Percentiles rank a stretch among this genome's conserved stretches.
These are phyloP conservation scores for Callyntrura guangdongensis DNA, from an alignment of 2,888 invertebrate genomes.

Conservation along the genomic window DNA sequence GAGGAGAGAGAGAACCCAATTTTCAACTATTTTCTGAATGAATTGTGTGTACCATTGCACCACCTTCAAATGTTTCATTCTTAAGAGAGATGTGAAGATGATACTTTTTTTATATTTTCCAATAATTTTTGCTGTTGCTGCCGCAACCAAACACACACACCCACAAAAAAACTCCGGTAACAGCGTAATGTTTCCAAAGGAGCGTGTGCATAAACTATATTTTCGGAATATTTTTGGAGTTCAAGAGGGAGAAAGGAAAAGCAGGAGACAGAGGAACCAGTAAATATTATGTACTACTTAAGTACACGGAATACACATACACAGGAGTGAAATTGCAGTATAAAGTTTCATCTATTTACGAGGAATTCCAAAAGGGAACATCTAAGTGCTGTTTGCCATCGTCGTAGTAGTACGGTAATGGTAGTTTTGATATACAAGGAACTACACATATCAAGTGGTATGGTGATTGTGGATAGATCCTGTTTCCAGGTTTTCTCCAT, in stretches of 20 bases:
- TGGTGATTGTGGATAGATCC: slow-evolving; percentile 50
- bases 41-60: slow-evolving; percentile 64
- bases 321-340: slow-evolving; percentile 32
- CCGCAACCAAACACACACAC: background rate
- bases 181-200: background rate
- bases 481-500: slow-evolving; percentile 49
- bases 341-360: slow-evolving; percentile 58
- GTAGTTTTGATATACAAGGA: background rate
- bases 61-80: slow-evolving; percentile 64
- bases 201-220: slow-evolving; percentile 42
- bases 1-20: slow-evolving; percentile 15
- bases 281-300: slow-evolving; percentile 40
- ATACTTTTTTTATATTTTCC: slow-evolving; percentile 33
- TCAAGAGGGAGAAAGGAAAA: background rate
- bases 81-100: background rate
- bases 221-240: slow-evolving; percentile 34
- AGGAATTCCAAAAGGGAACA: slow-evolving; percentile 60
- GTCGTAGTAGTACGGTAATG: background rate
- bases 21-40: slow-evolving; percentile 48
- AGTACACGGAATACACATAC: slow-evolving; percentile 43
- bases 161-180: background rate
- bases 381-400: background rate
- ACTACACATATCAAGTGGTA: background rate
- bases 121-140: slow-evolving; percentile 15
- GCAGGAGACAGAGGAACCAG: slow-evolving; percentile 6